Conservation (phyloP, 2,113 vertebrate species). For the Platanista minor region DNA sequence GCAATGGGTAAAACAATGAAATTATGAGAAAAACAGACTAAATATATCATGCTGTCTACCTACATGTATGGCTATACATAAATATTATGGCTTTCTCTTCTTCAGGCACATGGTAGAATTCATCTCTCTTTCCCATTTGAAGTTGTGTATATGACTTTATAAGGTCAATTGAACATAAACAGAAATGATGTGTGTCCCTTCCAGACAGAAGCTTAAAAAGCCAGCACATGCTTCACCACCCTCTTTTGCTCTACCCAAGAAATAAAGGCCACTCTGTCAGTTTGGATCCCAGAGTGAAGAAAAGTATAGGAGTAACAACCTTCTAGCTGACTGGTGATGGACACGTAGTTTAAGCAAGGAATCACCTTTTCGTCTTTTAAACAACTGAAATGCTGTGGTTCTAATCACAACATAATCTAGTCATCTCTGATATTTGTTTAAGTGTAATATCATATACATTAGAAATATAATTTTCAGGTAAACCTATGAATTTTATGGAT, state of each 20-base stretch:
- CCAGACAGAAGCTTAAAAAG: background rate
- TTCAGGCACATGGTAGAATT: background rate
- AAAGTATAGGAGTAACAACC: background rate
- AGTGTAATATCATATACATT: background rate
- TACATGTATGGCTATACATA: background rate
- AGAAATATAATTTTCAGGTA: background rate
- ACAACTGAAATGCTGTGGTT: background rate
- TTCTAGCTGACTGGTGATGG: background rate
- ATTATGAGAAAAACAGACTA: background rate
- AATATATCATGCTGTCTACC: background rate
- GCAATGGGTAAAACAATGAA: background rate
- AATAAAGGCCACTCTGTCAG: background rate
- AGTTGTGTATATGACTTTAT: background rate
- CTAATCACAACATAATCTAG: background rate
- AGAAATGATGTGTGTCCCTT: background rate
- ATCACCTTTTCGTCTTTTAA: background rate
- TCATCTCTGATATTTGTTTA: background rate
- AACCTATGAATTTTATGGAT: background rate
- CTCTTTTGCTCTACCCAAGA: background rate
- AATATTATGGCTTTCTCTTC: background rate
- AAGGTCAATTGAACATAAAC: background rate
- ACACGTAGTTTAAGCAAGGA: background rate
- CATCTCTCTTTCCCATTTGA: background rate
- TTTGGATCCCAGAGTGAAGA: background rate
- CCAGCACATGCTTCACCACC: background rate